A percentile compares a stretch with the other conserved stretches of the same genome.
Evolutionary conservation across 2,113 vertebrate species (phyloP).

Genomic region (Passer montanus): DNA sequence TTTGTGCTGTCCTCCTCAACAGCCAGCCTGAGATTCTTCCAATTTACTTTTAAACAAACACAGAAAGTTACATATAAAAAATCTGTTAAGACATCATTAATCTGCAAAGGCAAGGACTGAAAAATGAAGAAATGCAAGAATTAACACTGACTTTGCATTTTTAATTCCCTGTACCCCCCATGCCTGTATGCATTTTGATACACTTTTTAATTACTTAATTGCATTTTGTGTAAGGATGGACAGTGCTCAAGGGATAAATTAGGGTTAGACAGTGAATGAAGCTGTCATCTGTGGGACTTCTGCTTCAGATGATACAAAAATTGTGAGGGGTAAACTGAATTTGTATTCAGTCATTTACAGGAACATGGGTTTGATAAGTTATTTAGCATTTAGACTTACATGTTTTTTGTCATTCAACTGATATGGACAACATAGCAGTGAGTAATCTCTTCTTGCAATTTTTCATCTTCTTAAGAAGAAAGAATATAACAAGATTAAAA

Average conservation of each 20-base stretch:
- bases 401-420: neutral
- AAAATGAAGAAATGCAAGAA: constrained; percentile 10
- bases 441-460: neutral
- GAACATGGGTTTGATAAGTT: neutral
- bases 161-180: neutral
- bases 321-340: neutral
- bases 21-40: neutral
- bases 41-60: neutral
- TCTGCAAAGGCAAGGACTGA: neutral
- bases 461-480: neutral
- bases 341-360: neutral
- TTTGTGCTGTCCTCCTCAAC: neutral
- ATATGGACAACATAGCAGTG: neutral
- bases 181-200: neutral
- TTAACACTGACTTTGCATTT: neutral
- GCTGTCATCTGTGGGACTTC: neutral
- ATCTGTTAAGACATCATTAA: neutral
- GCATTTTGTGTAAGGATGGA: neutral
- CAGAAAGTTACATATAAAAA: neutral
- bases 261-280: neutral
- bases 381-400: neutral
- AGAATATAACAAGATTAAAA: neutral
- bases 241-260: neutral
- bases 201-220: constrained; percentile 17
- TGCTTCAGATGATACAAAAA: neutral